Base-by-base conservation (phyloP, 2,797 vertebrate species). In the Alfaro cultratus region DNA sequence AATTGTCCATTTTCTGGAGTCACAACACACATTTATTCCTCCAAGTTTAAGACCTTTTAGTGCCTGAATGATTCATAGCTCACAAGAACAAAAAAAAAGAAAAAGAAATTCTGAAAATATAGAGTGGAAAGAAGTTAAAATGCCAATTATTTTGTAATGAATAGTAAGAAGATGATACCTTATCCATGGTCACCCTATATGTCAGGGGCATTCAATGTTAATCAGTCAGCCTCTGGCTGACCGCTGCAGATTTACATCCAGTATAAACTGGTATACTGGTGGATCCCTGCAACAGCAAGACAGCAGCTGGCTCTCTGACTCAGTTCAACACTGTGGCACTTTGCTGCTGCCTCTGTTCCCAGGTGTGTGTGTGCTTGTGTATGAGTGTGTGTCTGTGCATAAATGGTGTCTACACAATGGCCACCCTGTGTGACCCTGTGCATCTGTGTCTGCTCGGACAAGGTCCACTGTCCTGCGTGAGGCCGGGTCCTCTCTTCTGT, bases 401-500 rank as follows among this genome's bases (percentile, higher is more conserved):
- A 74, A 82, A 85, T 87, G 78, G 46, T 43, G 75, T 79, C 75
- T 23, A 70, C 84, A 94, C 93, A 95, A 94, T 92, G 88, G 84
- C 67, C 49, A 68, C 88, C 93, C 93, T 94, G 90, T 95, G 91
- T 93, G 90, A 91, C 89, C 91, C 92, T 84, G 85, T 89, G 89
- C 94, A 95, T 94, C 94, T 95, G 94, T 93, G 92, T 92, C 85
- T 74, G 75, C 85, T 80, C 76, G 77, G 91, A 94, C 92, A 93
- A 88, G 91, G 87, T 84, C 90, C 70, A 91, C 92, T 94, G 91
- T 94, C 92, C 93, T 74, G 74, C 87, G 16, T 36, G 84, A 88
- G 34, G 84, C 87, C 83, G 79, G 79, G 74, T 76, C 83, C 73
- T 87, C 86, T 88, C 87, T 87, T 90, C 76, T 79, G 85, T 51